Conservation (phyloP, 2,113 vertebrate species). For the Burhinus oedicnemus region DNA sequence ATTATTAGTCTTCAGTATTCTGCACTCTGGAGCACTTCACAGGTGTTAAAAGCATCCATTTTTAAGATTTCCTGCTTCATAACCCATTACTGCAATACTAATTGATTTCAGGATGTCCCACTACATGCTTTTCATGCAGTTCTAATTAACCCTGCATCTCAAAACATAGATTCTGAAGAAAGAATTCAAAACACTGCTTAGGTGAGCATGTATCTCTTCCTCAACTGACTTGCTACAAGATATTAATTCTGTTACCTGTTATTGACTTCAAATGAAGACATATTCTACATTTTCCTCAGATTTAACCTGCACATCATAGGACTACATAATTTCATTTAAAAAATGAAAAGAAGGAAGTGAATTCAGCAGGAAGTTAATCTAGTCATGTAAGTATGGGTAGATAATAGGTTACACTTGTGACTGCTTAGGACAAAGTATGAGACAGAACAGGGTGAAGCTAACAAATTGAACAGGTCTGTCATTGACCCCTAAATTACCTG, state of each 20-base stretch:
- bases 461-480: not conserved
- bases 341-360: not conserved
- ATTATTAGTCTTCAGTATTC: not conserved
- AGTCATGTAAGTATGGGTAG: not conserved
- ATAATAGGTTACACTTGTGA: not conserved
- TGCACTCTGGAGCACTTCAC: not conserved
- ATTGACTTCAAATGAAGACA: not conserved
- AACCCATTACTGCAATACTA: not conserved
- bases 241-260: not conserved
- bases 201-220: not conserved
- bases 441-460: not conserved
- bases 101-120: not conserved
- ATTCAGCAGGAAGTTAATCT: not conserved
- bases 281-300: not conserved
- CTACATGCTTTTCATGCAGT: not conserved
- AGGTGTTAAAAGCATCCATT: not conserved
- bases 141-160: not conserved
- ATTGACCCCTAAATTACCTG: not conserved
- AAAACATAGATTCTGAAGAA: not conserved
- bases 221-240: not conserved
- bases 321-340: not conserved
- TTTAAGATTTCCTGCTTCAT: not conserved
- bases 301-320: not conserved
- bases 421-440: not conserved
- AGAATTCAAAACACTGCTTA: not conserved